Evolutionary conservation across 2,797 vertebrate genomes (phyloP).

Genomic region (Tenualosa ilisha): DNA sequence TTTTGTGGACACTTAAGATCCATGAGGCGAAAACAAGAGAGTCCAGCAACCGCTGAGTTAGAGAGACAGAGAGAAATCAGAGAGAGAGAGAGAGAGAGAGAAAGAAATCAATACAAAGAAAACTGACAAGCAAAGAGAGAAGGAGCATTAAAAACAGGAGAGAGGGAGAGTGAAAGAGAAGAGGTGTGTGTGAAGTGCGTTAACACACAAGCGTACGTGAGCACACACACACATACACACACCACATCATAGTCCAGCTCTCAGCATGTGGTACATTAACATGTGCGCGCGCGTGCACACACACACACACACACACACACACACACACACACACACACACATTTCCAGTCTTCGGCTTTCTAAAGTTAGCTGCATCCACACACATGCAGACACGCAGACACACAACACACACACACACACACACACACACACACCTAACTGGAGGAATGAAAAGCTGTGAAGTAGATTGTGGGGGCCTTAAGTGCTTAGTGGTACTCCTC

Average conservation of each 20-base stretch:
- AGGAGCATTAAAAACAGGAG: not conserved
- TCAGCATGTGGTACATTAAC: not conserved
- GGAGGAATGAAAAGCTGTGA: constrained; percentile 19
- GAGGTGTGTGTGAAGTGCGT: not conserved
- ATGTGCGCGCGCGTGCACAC: not conserved
- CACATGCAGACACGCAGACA: not conserved
- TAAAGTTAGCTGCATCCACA: constrained; percentile 4
- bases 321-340: not conserved
- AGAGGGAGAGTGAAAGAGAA: not conserved
- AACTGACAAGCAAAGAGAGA: not conserved
- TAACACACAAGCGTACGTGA: not conserved
- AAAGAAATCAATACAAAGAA: not conserved
- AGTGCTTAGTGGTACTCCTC: not conserved
- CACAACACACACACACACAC: constrained; percentile 3
- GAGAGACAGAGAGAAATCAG: not conserved
- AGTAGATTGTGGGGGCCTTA: not conserved
- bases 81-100: not conserved
- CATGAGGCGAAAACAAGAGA: not conserved
- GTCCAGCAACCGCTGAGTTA: not conserved
- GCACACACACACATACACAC: not conserved
- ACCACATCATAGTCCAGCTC: not conserved
- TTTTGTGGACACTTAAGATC: not conserved
- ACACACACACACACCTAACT: not conserved
- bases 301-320: not conserved
- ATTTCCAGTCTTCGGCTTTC: not conserved